A percentile compares a stretch with the other conserved stretches of the same genome.
These are phyloP conservation scores for Pyrocoelia pectoralis DNA, from an alignment of 2,888 invertebrate species.

Conservation along the genomic window DNA sequence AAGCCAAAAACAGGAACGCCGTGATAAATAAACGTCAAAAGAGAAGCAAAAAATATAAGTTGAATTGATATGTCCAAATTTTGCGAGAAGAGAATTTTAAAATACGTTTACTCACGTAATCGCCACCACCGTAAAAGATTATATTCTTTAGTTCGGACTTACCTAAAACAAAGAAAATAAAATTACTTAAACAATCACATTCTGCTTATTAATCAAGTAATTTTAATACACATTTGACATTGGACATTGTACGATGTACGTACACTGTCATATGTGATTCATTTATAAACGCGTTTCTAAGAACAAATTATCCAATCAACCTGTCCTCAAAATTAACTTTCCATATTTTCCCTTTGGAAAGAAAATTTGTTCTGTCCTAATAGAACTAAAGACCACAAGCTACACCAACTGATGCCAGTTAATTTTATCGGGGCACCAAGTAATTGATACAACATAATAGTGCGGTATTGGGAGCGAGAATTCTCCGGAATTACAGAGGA, in stretches of 20 bases:
- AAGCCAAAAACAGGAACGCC: neutral
- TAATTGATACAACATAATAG: slow-evolving; percentile 47
- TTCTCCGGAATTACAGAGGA: slow-evolving; percentile 44
- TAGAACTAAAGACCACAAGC: slow-evolving; percentile 20
- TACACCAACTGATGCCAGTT: slow-evolving; percentile 35
- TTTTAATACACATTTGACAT: too few relatives aligned
- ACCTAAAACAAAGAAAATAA: slow-evolving; percentile 5
- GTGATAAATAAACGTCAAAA: neutral
- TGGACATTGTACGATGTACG: too few relatives aligned
- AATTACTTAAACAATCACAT: neutral
- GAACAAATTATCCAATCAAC: neutral
- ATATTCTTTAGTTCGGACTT: neutral
- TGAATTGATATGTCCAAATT: too few relatives aligned
- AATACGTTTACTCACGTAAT: neutral
- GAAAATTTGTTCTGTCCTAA: slow-evolving; percentile 10
- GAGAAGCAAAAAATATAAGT: neutral
- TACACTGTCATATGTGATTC: too few relatives aligned
- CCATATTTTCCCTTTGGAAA: slow-evolving; percentile 6
- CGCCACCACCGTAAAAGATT: neutral
- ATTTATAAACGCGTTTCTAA: too few relatives aligned
- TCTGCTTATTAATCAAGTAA: too few relatives aligned
- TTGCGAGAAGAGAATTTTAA: too few relatives aligned
- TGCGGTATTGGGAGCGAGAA: slow-evolving; percentile 44
- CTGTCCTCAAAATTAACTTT: neutral
- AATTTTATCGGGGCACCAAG: slow-evolving; percentile 43